Conservation (phyloP, 2,797 vertebrate genomes). For the Chelidonichthys spinosus region DNA sequence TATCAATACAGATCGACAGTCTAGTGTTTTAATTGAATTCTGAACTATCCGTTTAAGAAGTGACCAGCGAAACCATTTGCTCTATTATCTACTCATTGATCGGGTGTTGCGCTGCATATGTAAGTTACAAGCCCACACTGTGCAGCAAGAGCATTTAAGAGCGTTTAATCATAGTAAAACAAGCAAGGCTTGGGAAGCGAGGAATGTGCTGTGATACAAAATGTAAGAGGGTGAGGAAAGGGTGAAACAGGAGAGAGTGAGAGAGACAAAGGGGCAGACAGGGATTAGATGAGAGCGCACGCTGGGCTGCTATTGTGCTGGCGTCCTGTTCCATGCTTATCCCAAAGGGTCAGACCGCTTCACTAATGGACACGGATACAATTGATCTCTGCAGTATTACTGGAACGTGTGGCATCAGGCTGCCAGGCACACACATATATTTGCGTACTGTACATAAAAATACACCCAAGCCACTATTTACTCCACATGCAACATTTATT, state of each 20-base stretch:
- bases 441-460: slow-evolving; percentile 18
- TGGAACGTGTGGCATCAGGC: slow-evolving; percentile 57
- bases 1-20: too few relatives aligned
- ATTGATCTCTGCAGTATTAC: slow-evolving; percentile 72
- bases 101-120: slow-evolving; percentile 7
- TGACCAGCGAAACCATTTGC: slow-evolving; percentile 25
- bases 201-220: slow-evolving; percentile 31
- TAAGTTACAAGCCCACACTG: slow-evolving; percentile 22
- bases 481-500: slow-evolving; percentile 20
- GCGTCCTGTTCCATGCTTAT: slow-evolving; percentile 59
- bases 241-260: slow-evolving; percentile 42
- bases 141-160: not conserved
- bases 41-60: too few relatives aligned
- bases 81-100: slow-evolving; percentile 15
- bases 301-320: slow-evolving; percentile 31
- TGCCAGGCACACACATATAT: slow-evolving; percentile 44
- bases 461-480: slow-evolving; percentile 1
- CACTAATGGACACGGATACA: slow-evolving; percentile 67
- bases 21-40: too few relatives aligned
- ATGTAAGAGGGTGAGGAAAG: slow-evolving; percentile 39
- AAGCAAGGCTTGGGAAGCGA: slow-evolving; percentile 24
- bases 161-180: slow-evolving; percentile 35
- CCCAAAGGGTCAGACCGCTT: slow-evolving; percentile 58
- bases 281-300: slow-evolving; percentile 57
- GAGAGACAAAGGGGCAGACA: slow-evolving; percentile 43